Base-by-base conservation (phyloP, 2,888 invertebrate genomes). In the Drosophila imparisetae region DNA sequence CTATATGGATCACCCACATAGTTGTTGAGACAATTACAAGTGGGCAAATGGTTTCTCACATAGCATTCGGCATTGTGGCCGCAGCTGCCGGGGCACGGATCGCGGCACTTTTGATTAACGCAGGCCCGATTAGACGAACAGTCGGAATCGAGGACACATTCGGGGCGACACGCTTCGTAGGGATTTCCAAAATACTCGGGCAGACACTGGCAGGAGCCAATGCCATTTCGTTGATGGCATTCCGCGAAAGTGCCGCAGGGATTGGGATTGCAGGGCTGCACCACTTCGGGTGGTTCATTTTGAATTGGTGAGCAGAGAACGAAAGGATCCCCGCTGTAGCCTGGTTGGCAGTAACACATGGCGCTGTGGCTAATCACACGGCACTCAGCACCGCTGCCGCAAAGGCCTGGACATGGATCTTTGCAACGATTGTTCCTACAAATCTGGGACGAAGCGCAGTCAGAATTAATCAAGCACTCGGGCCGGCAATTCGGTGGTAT, bases 221-320 rank as follows among this genome's bases (percentile, higher is more conserved):
- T 95, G 63, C 94, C 94, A 85, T 94, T 94, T 81, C 94, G 95
- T 87, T 95, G 95, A 86, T 94, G 94, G 90, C 97, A 97, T 77
- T 94, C 94, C 29, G 97, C 96, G 91, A 96, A 96, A 32, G 95
- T 93, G 54, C 97, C 97, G 91, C 98, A 98, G n/a, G 97, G 96
- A 68, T 95, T 95, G n/a, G 96, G 96, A 78, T 94, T 93, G 82
- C 96, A 96, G 0, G 96, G 96, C 79, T 95, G 95, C 38, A 93
- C 90, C 55, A 93, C 81, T 69, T 93, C 92, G 4, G 90, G 85
- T 7, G 83, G 81, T 1, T 72, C 86, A 7, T 69, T 64, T 30
- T 94, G 94, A 68, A 95, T 94, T 13, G 94, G 94, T 34, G 92
- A 89, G 84, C 95, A 95, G 64, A 92, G 92, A 6, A 93, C 91